Evolutionary conservation across 2,113 vertebrate genomes (phyloP).

Genomic region (Coptodon bakossiorum): DNA sequence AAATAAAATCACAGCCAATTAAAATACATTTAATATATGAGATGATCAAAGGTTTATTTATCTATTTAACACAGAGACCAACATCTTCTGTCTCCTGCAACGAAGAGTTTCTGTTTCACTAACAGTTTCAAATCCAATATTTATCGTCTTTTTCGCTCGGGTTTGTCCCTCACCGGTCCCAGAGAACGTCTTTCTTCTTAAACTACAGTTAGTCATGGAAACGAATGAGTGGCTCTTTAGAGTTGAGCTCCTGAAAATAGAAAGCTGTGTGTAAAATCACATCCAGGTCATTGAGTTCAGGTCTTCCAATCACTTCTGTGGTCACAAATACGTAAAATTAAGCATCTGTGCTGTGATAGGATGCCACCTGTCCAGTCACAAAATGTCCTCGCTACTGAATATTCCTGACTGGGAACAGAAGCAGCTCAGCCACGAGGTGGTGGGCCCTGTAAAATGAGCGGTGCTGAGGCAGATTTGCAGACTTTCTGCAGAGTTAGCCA

Average conservation of each 20-base stretch:
- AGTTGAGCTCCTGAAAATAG: too few species aligned
- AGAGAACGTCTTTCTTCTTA: neutral
- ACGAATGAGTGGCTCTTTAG: too few species aligned
- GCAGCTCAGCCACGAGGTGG: neutral
- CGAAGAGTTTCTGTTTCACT: neutral
- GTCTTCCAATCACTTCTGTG: neutral
- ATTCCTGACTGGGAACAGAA: neutral
- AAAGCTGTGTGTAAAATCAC: too few species aligned
- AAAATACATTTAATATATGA: neutral
- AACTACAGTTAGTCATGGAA: too few species aligned
- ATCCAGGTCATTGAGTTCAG: rapidly evolving
- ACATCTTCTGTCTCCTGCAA: neutral
- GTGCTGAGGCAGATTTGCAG: neutral
- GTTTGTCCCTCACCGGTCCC: neutral
- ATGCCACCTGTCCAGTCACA: neutral
- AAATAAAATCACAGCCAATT: neutral
- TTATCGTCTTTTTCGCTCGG: neutral
- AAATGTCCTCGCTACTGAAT: neutral
- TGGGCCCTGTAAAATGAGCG: neutral
- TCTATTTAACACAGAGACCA: neutral
- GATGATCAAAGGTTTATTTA: neutral
- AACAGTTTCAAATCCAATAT: neutral
- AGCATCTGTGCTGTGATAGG: neutral
- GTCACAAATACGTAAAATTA: neutral
- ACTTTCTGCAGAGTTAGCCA: neutral